A percentile compares a stretch with the other conserved stretches of the same genome.
These are phyloP conservation scores for Stomorhina lunata DNA, from an alignment of 2,888 invertebrate genomes.

Conservation along the genomic window DNA sequence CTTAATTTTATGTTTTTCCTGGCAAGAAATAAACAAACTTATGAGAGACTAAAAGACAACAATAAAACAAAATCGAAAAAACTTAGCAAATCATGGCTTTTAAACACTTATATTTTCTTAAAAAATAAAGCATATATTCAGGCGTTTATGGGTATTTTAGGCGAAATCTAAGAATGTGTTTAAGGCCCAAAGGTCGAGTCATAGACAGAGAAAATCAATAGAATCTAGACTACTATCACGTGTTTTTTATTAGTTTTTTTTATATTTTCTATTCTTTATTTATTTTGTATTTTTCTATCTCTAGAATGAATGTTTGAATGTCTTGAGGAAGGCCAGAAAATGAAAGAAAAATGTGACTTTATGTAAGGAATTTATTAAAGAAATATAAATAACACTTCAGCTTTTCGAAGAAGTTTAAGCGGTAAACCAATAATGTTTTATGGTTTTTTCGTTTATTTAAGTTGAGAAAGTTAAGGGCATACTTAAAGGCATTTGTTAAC, in stretches of 20 bases:
- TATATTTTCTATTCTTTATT: background rate
- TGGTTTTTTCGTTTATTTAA: too few relatives aligned
- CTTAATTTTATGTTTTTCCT: background rate
- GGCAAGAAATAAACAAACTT: background rate
- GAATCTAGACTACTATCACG: slow-evolving; percentile 36
- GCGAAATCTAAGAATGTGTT: too few relatives aligned
- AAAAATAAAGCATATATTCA: background rate
- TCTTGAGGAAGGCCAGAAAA: background rate
- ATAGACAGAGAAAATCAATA: background rate
- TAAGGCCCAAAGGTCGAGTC: background rate
- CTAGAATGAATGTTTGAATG: background rate
- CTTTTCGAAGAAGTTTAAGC: too few relatives aligned
- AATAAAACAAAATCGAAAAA: slow-evolving; percentile 6
- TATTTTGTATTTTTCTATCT: background rate
- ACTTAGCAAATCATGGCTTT: slow-evolving; percentile 7
- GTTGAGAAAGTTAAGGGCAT: too few relatives aligned
- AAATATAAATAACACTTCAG: too few relatives aligned
- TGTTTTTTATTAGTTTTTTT: slow-evolving; percentile 45
- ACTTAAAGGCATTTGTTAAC: too few relatives aligned
- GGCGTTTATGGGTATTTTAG: background rate
- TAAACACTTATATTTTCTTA: too few relatives aligned
- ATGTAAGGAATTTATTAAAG: too few relatives aligned
- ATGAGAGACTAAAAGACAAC: background rate
- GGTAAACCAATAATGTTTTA: too few relatives aligned
- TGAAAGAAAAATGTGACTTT: too few relatives aligned